phyloP scores from a whole-genome alignment of 2,797 vertebrate species.

The Fratercula arctica region DNA sequence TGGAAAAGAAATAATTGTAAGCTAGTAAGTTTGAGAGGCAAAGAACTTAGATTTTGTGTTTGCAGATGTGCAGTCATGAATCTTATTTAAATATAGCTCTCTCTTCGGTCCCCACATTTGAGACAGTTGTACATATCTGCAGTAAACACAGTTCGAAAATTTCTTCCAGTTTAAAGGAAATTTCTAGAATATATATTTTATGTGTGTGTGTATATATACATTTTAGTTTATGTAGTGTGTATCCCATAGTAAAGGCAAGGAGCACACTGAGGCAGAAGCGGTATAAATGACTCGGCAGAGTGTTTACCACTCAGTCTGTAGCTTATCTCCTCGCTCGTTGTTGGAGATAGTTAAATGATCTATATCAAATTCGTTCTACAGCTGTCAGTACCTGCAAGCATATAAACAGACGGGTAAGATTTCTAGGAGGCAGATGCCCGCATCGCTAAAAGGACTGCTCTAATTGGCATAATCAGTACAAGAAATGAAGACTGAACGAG shows the following conservation, averaged over 20 bases:
- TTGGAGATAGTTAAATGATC: neutral
- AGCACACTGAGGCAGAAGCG: neutral
- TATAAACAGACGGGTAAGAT: neutral
- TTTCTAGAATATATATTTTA: neutral
- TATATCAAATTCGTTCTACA: conserved; percentile 2
- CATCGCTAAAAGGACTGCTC: neutral
- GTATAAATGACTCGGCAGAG: neutral
- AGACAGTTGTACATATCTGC: neutral
- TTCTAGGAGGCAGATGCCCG: neutral
- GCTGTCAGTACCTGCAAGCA: conserved; percentile 12
- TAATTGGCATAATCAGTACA: conserved; percentile 17
- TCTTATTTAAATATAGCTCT: neutral
- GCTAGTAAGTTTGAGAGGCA: neutral
- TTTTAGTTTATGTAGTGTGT: neutral
- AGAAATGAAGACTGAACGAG: conserved; percentile 7
- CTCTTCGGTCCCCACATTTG: neutral
- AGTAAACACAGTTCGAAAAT: neutral
- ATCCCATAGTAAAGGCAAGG: neutral
- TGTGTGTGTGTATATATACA: neutral
- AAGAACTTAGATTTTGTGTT: neutral
- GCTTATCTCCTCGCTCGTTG: neutral
- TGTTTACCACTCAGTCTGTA: neutral
- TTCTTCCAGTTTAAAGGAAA: neutral
- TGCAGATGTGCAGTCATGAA: neutral
- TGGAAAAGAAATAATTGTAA: neutral